Percentiles rank a stretch among this genome's conserved stretches.
Conservation (phyloP, 2,797 vertebrate species). For the Scolopax rusticola region DNA sequence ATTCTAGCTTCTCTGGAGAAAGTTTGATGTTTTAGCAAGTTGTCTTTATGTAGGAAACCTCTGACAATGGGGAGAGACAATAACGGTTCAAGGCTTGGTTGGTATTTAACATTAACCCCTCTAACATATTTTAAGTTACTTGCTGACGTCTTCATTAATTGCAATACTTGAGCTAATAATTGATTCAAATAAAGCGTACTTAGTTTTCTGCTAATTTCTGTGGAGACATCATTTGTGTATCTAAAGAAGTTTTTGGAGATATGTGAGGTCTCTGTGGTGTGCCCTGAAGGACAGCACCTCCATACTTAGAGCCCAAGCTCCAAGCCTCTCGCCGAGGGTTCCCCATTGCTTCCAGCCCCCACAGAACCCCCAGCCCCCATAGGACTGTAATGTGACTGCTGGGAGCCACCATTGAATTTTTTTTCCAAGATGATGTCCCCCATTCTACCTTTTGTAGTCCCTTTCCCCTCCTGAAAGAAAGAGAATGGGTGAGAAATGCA, state of each 20-base stretch:
- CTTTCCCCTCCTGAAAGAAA: too few relatives aligned
- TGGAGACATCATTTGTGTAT: not conserved
- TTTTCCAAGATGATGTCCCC: not conserved
- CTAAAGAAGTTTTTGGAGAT: not conserved
- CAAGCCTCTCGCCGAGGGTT: not conserved
- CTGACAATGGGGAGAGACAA: not conserved
- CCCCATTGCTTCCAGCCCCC: not conserved
- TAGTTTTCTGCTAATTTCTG: not conserved
- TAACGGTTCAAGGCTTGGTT: not conserved
- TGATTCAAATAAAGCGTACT: not conserved
- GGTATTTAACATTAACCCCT: not conserved
- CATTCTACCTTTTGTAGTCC: not conserved
- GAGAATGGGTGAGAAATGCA: not conserved
- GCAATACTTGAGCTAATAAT: not conserved
- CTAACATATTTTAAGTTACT: not conserved
- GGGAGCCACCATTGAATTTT: not conserved
- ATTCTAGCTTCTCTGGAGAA: not conserved
- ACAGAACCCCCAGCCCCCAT: not conserved
- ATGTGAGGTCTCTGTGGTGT: not conserved
- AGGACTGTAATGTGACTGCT: rapidly evolving
- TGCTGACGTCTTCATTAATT: not conserved
- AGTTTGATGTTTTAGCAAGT: not conserved
- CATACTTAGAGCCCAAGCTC: not conserved
- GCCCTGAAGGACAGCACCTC: not conserved
- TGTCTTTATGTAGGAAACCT: not conserved